Percentiles rank a stretch among this genome's conserved stretches.
Evolutionary conservation across 1,140 invertebrate species (phyloP).

Genomic region (Batillaria attramentaria): DNA sequence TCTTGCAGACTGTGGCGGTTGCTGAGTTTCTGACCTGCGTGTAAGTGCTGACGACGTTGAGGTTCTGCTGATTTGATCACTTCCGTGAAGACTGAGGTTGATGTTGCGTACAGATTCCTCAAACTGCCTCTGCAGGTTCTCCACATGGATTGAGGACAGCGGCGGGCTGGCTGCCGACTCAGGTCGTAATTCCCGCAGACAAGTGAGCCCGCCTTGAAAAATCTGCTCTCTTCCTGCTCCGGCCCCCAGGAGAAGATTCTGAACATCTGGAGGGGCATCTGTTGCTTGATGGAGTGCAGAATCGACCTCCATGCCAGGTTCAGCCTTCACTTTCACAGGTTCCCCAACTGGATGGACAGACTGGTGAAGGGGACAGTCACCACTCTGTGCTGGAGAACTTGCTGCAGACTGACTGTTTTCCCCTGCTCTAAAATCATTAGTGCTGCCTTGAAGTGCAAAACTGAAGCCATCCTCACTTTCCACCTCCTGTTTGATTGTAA

Average conservation of each 20-base stretch:
- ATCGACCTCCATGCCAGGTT: too few species aligned
- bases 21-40: background rate
- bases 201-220: too few species aligned
- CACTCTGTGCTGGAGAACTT: background rate
- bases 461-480: background rate
- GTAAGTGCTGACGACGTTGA: background rate
- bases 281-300: background rate
- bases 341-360: too few species aligned
- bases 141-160: constrained; percentile 14
- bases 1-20: background rate
- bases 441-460: background rate
- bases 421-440: background rate
- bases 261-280: background rate
- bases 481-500: constrained; percentile 4
- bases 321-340: too few species aligned
- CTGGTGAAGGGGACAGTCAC: too few species aligned
- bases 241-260: too few species aligned
- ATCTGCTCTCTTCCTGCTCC: too few species aligned
- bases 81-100: background rate
- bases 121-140: constrained; percentile 29
- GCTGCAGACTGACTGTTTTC: background rate
- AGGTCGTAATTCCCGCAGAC: too few species aligned
- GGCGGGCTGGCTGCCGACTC: constrained; percentile 1
- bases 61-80: background rate
- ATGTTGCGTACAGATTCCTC: constrained; percentile 16